A percentile compares a stretch with the other conserved stretches of the same genome.
Evolutionary conservation across 2,888 invertebrate genomes (phyloP).

Genomic region (Calliscelio sp.): DNA sequence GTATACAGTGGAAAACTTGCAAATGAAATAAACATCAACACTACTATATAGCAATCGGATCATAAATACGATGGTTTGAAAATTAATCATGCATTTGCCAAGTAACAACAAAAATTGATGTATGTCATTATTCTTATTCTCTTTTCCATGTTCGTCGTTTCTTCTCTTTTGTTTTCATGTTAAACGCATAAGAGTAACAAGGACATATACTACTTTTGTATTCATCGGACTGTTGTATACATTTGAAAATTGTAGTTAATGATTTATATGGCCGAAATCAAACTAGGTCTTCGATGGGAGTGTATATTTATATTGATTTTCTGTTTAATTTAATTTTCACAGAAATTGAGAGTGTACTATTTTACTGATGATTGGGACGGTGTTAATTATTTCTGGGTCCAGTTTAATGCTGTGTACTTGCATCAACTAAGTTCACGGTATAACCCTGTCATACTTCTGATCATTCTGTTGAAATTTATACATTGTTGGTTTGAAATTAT

Average conservation of each 20-base stretch:
- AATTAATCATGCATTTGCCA: no score
- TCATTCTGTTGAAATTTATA: conserved; percentile 35
- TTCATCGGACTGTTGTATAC: no score
- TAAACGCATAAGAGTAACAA: no score
- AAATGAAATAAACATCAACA: no score
- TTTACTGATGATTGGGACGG: conserved; percentile 1
- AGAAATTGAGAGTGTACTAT: conserved; percentile 20
- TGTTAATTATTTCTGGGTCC: conserved; percentile 27
- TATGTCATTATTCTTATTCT: no score
- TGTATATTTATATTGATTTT: conserved; percentile 16
- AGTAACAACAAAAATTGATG: no score
- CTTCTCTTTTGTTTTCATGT: no score
- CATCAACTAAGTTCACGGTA: conserved; percentile 12
- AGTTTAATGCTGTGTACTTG: conserved; percentile 21
- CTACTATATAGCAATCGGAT: no score
- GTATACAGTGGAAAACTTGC: no score
- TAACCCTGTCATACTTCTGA: conserved; percentile 10
- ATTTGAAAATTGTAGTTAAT: neutral
- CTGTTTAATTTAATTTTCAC: conserved; percentile 18
- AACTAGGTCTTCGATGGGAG: neutral
- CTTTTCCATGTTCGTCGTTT: no score
- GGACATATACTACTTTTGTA: no score
- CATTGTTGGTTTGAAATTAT: conserved; percentile 41
- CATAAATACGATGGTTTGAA: no score
- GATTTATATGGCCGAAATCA: neutral